Percentiles rank a stretch among this genome's conserved stretches.
Conservation (phyloP, 2,888 invertebrate genomes). For the Drosophila fungiperda region DNA sequence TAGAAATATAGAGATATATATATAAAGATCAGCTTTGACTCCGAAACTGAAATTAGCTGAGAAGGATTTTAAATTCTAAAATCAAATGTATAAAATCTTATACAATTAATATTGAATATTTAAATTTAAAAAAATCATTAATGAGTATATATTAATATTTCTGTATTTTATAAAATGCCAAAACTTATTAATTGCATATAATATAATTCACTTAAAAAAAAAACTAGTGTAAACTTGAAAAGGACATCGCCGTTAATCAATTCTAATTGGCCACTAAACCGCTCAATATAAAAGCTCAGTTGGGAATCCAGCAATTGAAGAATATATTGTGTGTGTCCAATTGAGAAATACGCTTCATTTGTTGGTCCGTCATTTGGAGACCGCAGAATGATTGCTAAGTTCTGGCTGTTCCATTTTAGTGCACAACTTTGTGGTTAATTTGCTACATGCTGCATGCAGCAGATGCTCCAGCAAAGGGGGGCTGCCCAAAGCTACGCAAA, state of each 20-base stretch:
- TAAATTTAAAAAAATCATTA: background rate
- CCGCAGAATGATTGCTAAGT: slow-evolving; percentile 26
- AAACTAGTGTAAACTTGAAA: background rate
- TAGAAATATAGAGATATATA: background rate
- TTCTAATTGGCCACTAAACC: slow-evolving; percentile 8
- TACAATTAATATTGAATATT: background rate
- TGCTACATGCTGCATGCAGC: slow-evolving; percentile 20
- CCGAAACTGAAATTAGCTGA: background rate
- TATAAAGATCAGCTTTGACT: too few relatives aligned
- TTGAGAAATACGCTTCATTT: slow-evolving; percentile 45
- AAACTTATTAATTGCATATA: background rate
- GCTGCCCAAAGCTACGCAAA: slow-evolving; percentile 9
- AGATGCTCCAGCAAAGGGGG: slow-evolving; percentile 14
- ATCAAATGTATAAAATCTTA: background rate
- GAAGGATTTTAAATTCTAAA: too few relatives aligned
- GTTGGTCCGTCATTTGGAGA: slow-evolving; percentile 9
- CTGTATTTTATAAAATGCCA: background rate
- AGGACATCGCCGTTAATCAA: slow-evolving; percentile 4
- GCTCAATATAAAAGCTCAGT: background rate
- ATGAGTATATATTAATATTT: background rate
- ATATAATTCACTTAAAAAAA: background rate
- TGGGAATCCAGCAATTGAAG: background rate
- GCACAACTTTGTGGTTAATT: slow-evolving; percentile 60
- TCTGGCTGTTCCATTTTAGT: slow-evolving; percentile 28
- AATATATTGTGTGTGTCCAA: slow-evolving; percentile 28